Evolutionary conservation across 1,140 invertebrate genomes (phyloP), one percentile per base, ranked within the genome.

Genomic region (Nasonia longicornis): DNA sequence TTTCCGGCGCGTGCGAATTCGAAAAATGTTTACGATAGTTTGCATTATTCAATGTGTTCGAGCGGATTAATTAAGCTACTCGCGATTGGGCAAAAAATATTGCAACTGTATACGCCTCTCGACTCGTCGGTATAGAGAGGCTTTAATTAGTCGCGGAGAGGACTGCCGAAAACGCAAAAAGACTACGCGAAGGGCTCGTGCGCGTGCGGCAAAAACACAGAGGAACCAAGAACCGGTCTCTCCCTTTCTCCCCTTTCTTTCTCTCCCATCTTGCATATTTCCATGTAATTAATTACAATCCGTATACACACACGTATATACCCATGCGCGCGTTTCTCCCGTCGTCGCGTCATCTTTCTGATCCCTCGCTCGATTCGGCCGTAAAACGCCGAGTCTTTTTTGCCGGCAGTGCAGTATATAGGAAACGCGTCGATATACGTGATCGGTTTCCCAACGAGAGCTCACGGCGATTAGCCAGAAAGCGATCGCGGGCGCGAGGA

Each of bases 221-320:
- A 35, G 66, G 66, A 69, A 58, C 52, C 52, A 58, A 69, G 16
- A 69, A 69, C 66, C 66, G 66, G 66, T 69, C 22, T 20, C 6
- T 58, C 1, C 1, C 6, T n/a, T 20, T 58, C 16, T 2, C 48
- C 16, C 4, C 48, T 67, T n/a, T 35, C 66, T 31, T 11, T 20
- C 22, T 67, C 64, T 31, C 63, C 2, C 63, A 26, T 20, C 45
- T 52, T 73, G 71, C 71, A 73, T 73, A 73, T 73, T 73, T 73
- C 71, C 71, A 58, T 73, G 71, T 73, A 73, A 73, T 73, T 73
- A 73, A 73, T 52, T 45, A 73, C 42, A 31, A 67, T 26, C 66
- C 52, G 16, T 20, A 35, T 38, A 38, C 38, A 38, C 38, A 38
- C 38, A 38, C 22, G 22, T 10, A 42, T 6, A 35, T 6, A 35